phyloP scores from a whole-genome alignment of 2,888 invertebrate species.

The Uloborus plumipes region DNA sequence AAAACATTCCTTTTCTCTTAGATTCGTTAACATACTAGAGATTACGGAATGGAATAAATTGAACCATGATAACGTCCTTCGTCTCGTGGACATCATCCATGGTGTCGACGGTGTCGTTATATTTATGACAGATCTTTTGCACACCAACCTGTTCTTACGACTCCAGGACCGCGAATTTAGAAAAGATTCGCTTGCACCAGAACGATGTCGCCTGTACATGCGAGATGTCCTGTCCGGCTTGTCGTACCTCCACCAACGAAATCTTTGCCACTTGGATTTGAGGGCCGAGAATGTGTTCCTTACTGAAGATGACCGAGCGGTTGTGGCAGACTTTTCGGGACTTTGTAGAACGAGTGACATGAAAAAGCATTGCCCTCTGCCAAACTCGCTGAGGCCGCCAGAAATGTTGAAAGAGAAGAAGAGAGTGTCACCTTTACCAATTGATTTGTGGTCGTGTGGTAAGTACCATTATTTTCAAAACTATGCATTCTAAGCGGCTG shows the following conservation, averaged over 20 bases:
- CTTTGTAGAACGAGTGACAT: conserved; percentile 5
- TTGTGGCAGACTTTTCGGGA: conserved; percentile 43
- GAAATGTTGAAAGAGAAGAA: conserved; percentile 37
- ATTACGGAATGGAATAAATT: conserved; percentile 32
- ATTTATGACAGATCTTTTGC: conserved; percentile 50
- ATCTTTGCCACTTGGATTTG: conserved; percentile 45
- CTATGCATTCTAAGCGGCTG: too few relatives aligned
- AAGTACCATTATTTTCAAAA: not conserved
- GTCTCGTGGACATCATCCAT: conserved; percentile 11
- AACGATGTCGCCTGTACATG: conserved; percentile 28
- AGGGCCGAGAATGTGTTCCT: conserved; percentile 47
- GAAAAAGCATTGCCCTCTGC: conserved; percentile 46
- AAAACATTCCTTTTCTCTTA: not conserved
- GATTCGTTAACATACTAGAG: conserved; percentile 39
- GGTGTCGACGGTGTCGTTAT: conserved; percentile 28
- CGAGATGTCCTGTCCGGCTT: conserved; percentile 22
- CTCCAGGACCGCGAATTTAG: conserved; percentile 27
- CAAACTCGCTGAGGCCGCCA: conserved; percentile 34
- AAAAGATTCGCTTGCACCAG: not conserved
- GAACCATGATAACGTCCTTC: conserved; percentile 33
- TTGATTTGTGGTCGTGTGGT: conserved; percentile 50
- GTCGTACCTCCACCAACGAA: conserved; percentile 24
- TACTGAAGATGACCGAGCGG: conserved; percentile 22
- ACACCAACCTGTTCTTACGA: conserved; percentile 27
- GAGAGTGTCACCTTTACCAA: conserved; percentile 17